Evolutionary conservation across 1,140 invertebrate species (phyloP).

Genomic region (Lucilia sericata): DNA sequence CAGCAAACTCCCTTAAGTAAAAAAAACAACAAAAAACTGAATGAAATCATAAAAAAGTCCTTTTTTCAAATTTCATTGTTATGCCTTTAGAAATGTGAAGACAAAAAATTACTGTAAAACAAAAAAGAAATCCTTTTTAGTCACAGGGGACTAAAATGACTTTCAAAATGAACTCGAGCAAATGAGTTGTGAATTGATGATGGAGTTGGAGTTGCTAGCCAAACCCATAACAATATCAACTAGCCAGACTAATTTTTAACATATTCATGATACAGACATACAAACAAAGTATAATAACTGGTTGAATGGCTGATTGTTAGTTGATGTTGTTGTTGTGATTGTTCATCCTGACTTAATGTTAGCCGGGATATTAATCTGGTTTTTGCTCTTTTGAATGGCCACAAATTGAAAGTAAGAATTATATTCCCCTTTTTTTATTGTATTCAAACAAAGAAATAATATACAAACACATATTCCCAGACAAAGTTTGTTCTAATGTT

Average conservation of each 20-base stretch:
- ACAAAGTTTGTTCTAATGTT: slow-evolving; percentile 4
- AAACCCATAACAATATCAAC: too few species aligned
- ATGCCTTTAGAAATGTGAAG: slow-evolving; percentile 17
- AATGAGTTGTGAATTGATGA: not conserved
- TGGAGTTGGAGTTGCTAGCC: not conserved
- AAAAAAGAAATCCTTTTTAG: not conserved
- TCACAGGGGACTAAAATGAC: slow-evolving; percentile 35
- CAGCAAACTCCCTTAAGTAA: too few species aligned
- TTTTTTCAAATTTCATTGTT: slow-evolving; percentile 13
- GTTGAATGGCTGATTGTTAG: slow-evolving; percentile 10
- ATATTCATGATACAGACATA: too few species aligned
- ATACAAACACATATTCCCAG: not conserved
- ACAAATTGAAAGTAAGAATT: slow-evolving; percentile 47
- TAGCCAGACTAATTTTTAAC: too few species aligned
- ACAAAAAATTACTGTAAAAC: not conserved
- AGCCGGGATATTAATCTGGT: slow-evolving; percentile 29
- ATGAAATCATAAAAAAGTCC: not conserved
- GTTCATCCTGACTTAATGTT: slow-evolving; percentile 32
- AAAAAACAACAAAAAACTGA: not conserved
- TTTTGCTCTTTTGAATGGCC: slow-evolving; percentile 14
- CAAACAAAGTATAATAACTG: not conserved
- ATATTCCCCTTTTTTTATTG: not conserved
- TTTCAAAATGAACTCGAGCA: slow-evolving; percentile 35
- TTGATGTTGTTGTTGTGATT: not conserved
- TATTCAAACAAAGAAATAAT: too few species aligned